A percentile compares a stretch with the other conserved stretches of the same genome.
Conservation (phyloP, 2,113 vertebrate species). For the Acanthochromis polyacanthus region DNA sequence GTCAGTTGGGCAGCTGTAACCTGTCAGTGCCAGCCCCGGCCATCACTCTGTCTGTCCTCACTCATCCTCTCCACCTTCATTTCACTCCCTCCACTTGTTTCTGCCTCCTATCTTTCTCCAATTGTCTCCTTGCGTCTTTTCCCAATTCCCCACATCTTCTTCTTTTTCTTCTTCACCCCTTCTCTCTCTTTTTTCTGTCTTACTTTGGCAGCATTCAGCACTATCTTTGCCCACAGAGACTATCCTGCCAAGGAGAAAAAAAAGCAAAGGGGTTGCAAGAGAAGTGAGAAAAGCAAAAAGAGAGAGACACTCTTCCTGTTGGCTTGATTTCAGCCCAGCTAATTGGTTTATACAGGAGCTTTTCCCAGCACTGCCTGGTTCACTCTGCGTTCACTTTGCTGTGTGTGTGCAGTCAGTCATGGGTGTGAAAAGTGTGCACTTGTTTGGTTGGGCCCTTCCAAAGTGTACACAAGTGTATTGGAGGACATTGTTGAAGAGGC, state of each 20-base stretch:
- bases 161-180: not conserved
- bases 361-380: constrained; percentile 38
- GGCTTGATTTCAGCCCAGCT: constrained; percentile 48
- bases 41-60: constrained; percentile 43
- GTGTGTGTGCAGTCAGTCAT: constrained; percentile 3
- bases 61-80: constrained; percentile 38
- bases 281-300: constrained; percentile 2
- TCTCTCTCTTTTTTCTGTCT: not conserved
- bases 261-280: not conserved
- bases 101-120: constrained; percentile 11
- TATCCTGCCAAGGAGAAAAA: constrained; percentile 8
- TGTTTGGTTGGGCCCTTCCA: not conserved
- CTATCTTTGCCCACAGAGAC: constrained; percentile 41
- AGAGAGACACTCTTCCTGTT: constrained; percentile 23
- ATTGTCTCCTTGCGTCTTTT: constrained; percentile 31
- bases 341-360: constrained; percentile 63
- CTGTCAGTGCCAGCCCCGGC: constrained; percentile 41
- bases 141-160: not conserved
- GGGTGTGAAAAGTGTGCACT: constrained; percentile 9
- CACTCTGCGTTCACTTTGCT: constrained; percentile 23
- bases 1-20: constrained; percentile 55
- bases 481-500: not conserved
- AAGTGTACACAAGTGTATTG: not conserved
- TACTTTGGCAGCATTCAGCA: constrained; percentile 46
- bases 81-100: constrained; percentile 25